Base-by-base conservation (phyloP, 2,797 vertebrate species). In the Pelodytes ibericus region DNA sequence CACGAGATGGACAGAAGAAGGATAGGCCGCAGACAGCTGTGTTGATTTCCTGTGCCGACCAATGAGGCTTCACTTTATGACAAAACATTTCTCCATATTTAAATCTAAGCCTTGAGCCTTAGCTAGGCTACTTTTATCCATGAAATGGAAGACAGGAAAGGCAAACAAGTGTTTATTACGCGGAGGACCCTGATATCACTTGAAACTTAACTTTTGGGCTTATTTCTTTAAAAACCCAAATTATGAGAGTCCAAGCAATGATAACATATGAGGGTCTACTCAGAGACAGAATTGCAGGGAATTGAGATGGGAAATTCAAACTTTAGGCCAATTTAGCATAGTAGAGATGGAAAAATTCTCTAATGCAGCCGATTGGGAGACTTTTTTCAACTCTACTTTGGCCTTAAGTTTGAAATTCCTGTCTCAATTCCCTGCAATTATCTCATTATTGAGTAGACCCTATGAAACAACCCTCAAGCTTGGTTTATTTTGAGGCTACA, bases 31-130 rank as follows among this genome's bases (percentile, higher is more conserved):
- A 96, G 93, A 93, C 95, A 88, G 94, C 94, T 72, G 94, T 99
- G 84, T 95, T 98, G 87, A 98, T 99, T 91, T 98, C 96, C 89
- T 99, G 98, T n/a, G 96, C 96, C 83, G 98, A 99, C 90, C 97
- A 99, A 94, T 99, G 95, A 99, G 86, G 83, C 88, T 86, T 87
- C 80, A 85, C 86, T 84, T 89, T 85, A 86, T 91, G 90, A 89
- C 91, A 91, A 90, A 89, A 92, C 88, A 82, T 90, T 91, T 90
- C 93, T 91, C 91, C 91, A 92, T 90, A 93, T 91, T 91, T 93
- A 89, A 91, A 90, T 86, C 88, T 88, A 91, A 91, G 89, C 90
- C 88, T 92, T 91, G 89, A 89, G 62, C 86, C 91, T 91, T 88
- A 86, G 85, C 88, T 82, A 86, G 89, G 92, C 91, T 87, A 69